phyloP scores from a whole-genome alignment of 2,888 invertebrate genomes.

The Cloeon dipterum region DNA sequence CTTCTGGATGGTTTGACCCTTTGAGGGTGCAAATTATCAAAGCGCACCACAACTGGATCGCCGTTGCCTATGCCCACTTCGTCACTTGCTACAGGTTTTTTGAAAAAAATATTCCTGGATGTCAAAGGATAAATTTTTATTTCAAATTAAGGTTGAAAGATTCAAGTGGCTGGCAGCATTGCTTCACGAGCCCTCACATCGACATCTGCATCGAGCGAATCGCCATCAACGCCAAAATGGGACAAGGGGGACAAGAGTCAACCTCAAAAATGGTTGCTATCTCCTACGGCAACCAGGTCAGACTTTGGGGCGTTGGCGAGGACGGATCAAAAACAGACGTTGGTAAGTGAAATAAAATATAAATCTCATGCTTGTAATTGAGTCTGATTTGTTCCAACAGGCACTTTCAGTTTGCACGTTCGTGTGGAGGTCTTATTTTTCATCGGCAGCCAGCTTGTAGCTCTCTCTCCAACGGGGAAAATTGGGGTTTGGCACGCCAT shows the following conservation, averaged over 20 bases:
- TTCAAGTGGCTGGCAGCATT: constrained; percentile 88
- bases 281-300: constrained; percentile 49
- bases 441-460: constrained; percentile 94
- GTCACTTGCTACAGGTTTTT: constrained; percentile 74
- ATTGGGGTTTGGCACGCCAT: constrained; percentile 99
- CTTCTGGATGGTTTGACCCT: constrained; percentile 57
- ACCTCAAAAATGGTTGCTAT: constrained; percentile 64
- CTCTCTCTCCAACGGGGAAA: constrained; percentile 74
- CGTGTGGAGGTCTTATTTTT: constrained; percentile 90
- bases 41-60: constrained; percentile 96
- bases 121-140: background rate
- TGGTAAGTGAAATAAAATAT: constrained; percentile 20
- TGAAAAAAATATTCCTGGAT: too few species aligned
- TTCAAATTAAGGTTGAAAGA: constrained; percentile 54
- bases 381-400: constrained; percentile 24
- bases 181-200: constrained; percentile 82
- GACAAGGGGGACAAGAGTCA: constrained; percentile 21
- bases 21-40: constrained; percentile 77
- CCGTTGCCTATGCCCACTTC: constrained; percentile 88
- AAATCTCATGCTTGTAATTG: too few species aligned
- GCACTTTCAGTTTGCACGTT: constrained; percentile 76
- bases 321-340: constrained; percentile 50
- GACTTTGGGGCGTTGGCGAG: constrained; percentile 59
- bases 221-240: constrained; percentile 39
- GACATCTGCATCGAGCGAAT: constrained; percentile 76